Conservation (phyloP, 2,113 vertebrate genomes). For the Aptenodytes patagonicus region DNA sequence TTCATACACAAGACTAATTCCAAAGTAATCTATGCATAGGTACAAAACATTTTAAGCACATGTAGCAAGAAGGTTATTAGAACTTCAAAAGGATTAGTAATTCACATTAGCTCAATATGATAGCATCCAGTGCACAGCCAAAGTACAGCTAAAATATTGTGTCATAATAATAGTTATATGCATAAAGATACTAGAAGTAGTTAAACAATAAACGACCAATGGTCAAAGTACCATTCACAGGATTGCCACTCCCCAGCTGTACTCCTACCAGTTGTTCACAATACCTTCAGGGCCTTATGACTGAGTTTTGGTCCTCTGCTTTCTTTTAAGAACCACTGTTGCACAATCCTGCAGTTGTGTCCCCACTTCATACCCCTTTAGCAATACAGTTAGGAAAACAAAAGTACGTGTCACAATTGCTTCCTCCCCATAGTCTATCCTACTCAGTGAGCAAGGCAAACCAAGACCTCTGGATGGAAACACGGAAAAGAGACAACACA, state of each 20-base stretch:
- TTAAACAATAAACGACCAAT: background rate
- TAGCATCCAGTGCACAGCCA: background rate
- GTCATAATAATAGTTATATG: background rate
- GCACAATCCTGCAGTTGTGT: background rate
- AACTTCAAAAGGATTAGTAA: background rate
- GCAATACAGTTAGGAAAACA: background rate
- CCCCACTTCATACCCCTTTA: background rate
- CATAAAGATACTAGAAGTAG: background rate
- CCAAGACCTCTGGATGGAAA: background rate
- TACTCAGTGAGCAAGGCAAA: background rate
- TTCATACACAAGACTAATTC: background rate
- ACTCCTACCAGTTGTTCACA: background rate
- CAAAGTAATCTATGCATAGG: background rate
- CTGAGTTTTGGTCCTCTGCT: background rate
- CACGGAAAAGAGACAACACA: background rate
- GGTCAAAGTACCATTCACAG: background rate
- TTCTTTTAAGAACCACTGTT: background rate
- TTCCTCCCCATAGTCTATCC: background rate
- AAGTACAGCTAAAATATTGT: background rate
- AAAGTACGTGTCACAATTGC: background rate
- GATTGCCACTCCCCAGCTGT: background rate
- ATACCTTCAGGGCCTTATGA: background rate
- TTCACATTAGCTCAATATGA: background rate
- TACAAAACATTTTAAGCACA: background rate
- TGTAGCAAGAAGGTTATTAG: background rate